phyloP scores from a whole-genome alignment of 2,888 invertebrate species.

The Balanococcus diminutus region DNA sequence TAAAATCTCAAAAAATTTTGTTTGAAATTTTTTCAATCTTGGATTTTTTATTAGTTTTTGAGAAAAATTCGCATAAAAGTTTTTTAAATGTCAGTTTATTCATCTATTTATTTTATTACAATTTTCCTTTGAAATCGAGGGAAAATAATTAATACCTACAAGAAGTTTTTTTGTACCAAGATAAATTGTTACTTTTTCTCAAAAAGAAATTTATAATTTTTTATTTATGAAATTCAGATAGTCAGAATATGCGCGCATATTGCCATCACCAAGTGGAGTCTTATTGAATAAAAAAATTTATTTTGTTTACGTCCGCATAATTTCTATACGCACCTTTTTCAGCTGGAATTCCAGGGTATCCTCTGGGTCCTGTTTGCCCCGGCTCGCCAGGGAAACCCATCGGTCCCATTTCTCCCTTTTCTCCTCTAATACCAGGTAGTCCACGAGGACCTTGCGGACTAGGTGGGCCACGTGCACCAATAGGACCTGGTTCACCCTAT shows the following conservation, averaged over 20 bases:
- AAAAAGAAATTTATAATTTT: background rate
- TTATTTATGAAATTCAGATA: background rate
- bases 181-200: no score
- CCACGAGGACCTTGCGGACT: slow-evolving; percentile 73
- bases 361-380: slow-evolving; percentile 70
- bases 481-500: slow-evolving; percentile 64
- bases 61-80: no score
- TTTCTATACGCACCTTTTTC: slow-evolving; percentile 65
- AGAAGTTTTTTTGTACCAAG: no score
- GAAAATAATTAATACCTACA: no score
- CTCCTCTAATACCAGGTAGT: slow-evolving; percentile 79
- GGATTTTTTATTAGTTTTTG: no score
- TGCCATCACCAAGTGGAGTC: background rate
- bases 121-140: no score
- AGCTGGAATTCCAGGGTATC: slow-evolving; percentile 65
- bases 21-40: no score
- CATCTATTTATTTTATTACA: no score
- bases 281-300: no score
- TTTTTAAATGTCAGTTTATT: no score
- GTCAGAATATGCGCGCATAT: background rate
- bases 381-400: slow-evolving; percentile 77
- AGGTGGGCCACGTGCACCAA: slow-evolving; percentile 61
- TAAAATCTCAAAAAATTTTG: no score
- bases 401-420: slow-evolving; percentile 77
- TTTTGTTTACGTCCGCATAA: no score